Base-by-base conservation (phyloP, 2,797 vertebrate species). In the Craterocephalus amniculus region DNA sequence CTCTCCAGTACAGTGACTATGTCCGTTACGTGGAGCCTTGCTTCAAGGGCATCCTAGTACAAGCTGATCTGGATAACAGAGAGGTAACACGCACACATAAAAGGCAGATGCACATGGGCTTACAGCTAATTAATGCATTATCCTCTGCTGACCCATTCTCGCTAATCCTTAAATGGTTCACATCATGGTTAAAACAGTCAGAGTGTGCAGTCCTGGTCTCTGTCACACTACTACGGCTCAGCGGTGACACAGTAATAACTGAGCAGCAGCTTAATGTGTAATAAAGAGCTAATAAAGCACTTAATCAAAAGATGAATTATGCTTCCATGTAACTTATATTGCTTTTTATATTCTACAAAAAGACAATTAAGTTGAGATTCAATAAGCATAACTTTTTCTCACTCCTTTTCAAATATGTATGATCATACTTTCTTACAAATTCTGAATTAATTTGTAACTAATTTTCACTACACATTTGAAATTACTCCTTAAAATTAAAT, bases 51-150 rank as follows among this genome's bases (percentile, higher is more conserved):
- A 97, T 93, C 7, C 92, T 99, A 57, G 97, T 99, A n/a, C 97
- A 99, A 85, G 97, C 97, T 4, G 96, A 99, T 87, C 92, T 96
- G 86, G 97, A 99, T 83, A 99, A 99, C 89, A 93, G 97, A 64
- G 97, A 99, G 96, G 97, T 99, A 89, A 84, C 51, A 57, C 51
- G 64, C 67, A 43, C 24, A 56, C n/a, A 43, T n/a, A 18, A 18
- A 67, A 57, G 6, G 2, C 22, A 80, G 63, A 68, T 58, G 51
- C 12, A 34, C 27, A 66, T 43, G 32, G 52, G 36, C 56, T 73
- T 57, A 71, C 36, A 57, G 79, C 70, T 86, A 83, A 88, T 88
- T 85, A 72, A 84, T 74, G 69, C 45, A 71, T 58, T 85, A 83
- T 70, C 77, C 77, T 76, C 60, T 34, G 16, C 31, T 73, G 58